phyloP scores from a whole-genome alignment of 2,797 vertebrate genomes.

The Parauchenoglanis ngamensis region DNA sequence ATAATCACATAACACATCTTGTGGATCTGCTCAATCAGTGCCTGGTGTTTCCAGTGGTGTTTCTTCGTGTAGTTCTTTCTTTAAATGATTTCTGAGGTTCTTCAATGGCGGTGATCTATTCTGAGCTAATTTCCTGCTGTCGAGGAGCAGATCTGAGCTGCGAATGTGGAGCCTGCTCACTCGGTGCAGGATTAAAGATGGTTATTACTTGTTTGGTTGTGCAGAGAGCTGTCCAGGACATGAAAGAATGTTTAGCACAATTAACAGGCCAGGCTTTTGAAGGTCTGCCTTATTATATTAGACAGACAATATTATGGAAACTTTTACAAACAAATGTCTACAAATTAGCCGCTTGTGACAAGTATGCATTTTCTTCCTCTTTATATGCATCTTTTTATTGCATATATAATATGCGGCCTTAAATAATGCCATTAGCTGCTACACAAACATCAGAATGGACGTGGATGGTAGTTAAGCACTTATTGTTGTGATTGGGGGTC shows the following conservation, averaged over 20 bases:
- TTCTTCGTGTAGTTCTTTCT: constrained; percentile 7
- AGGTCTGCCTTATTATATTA: constrained; percentile 11
- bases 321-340: background rate
- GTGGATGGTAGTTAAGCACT: background rate
- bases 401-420: background rate
- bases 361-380: background rate
- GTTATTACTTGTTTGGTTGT: constrained; percentile 40
- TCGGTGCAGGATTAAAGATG: constrained; percentile 26
- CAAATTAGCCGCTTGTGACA: background rate
- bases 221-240: background rate
- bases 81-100: constrained; percentile 27
- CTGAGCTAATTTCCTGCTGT: constrained; percentile 48
- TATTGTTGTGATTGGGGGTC: constrained; percentile 26
- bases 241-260: constrained; percentile 38
- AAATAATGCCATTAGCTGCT: background rate
- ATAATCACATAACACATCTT: constrained; percentile 1
- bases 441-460: background rate
- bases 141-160: constrained; percentile 15
- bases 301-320: background rate
- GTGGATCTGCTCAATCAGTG: background rate
- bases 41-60: constrained; percentile 1
- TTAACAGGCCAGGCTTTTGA: constrained; percentile 15
- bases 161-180: constrained; percentile 2
- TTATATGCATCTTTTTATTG: background rate
- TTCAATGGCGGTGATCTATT: constrained; percentile 42